Percentiles rank a stretch among this genome's conserved stretches.
phyloP scores from a whole-genome alignment of 2,113 vertebrate species.

The Corythoichthys intestinalis region DNA sequence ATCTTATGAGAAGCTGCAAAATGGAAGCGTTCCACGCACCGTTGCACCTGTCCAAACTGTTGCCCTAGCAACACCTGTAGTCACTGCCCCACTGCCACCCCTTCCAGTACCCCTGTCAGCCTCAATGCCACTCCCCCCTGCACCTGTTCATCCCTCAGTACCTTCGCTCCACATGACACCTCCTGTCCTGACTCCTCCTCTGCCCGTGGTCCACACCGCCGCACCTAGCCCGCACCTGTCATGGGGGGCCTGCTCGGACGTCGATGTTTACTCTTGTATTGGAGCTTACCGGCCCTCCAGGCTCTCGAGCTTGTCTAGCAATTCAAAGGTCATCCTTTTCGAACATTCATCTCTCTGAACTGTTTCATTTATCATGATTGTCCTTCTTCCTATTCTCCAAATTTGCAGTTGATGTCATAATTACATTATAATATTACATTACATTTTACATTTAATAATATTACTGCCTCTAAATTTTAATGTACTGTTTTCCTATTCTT shows the following conservation, averaged over 20 bases:
- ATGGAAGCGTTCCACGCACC: conserved; percentile 3
- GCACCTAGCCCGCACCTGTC: conserved; percentile 70
- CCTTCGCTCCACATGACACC: conserved; percentile 23
- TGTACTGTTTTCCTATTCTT: neutral
- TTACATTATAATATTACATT: neutral
- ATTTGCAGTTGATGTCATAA: neutral
- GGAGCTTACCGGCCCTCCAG: conserved; percentile 58
- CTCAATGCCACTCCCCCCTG: conserved; percentile 19
- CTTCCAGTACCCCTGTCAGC: conserved; percentile 1
- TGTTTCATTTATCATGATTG: neutral
- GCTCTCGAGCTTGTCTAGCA: conserved; percentile 59
- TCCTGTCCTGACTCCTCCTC: conserved; percentile 22
- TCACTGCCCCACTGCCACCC: conserved; percentile 9
- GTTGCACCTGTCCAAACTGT: neutral
- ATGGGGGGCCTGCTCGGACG: conserved; percentile 61
- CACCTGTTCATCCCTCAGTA: conserved; percentile 28
- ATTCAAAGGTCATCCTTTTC: conserved; percentile 73
- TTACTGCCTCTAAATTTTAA: neutral
- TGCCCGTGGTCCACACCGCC: conserved; percentile 59
- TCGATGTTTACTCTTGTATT: conserved; percentile 67
- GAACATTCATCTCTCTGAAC: conserved; percentile 73
- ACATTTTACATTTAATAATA: neutral
- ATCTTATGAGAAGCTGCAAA: conserved; percentile 17
- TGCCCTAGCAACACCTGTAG: neutral
- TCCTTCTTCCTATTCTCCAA: neutral